Conservation (phyloP, 2,113 vertebrate genomes). For the Phodopus roborovskii region DNA sequence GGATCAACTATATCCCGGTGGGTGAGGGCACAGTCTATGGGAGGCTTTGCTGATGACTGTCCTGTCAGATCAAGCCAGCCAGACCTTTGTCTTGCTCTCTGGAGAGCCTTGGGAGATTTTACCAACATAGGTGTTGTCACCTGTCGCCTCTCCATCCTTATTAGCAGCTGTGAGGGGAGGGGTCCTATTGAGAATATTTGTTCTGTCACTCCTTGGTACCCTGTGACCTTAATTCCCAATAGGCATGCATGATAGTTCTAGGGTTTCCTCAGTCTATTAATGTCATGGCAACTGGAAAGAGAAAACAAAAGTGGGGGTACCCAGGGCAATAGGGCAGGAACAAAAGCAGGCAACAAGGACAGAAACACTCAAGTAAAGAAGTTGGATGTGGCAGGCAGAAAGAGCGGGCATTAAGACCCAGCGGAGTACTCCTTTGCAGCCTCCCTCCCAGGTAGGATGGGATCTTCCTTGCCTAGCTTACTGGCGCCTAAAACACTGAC, state of each 20-base stretch:
- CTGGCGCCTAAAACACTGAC: background rate
- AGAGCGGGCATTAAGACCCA: background rate
- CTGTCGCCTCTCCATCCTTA: too few relatives aligned
- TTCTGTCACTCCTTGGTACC: background rate
- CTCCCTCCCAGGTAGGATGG: background rate
- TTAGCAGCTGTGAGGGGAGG: background rate
- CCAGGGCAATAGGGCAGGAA: background rate
- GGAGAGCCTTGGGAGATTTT: background rate
- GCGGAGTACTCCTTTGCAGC: too few relatives aligned
- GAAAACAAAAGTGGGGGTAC: background rate
- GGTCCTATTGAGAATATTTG: background rate
- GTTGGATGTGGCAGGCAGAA: background rate
- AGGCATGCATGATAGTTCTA: background rate
- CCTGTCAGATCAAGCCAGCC: background rate
- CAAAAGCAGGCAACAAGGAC: background rate
- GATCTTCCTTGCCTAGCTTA: background rate
- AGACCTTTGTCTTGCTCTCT: background rate
- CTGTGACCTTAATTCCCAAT: background rate
- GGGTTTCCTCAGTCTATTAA: background rate
- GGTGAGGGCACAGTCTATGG: background rate
- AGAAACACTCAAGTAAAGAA: background rate
- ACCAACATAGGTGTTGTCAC: background rate
- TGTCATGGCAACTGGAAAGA: background rate
- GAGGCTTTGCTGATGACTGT: background rate
- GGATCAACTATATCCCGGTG: background rate